phyloP scores from a whole-genome alignment of 2,888 invertebrate species.

The Drosophila kuntzei region DNA sequence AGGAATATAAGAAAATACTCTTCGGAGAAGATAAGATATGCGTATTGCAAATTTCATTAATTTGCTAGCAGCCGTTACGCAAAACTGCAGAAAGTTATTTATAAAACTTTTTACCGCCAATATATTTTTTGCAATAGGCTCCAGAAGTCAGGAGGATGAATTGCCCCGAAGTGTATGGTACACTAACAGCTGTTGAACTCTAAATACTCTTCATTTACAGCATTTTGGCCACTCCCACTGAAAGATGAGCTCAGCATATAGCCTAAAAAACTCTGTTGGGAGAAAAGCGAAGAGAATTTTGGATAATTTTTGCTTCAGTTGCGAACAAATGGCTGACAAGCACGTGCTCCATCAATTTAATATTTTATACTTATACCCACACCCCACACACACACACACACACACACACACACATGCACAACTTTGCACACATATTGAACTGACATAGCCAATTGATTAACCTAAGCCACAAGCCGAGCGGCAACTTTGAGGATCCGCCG shows the following conservation, averaged over 20 bases:
- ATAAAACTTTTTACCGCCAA: conserved; percentile 55
- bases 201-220: conserved; percentile 28
- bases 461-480: conserved; percentile 59
- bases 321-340: conserved; percentile 41
- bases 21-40: conserved; percentile 31
- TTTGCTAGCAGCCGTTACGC: conserved; percentile 63
- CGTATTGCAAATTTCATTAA: conserved; percentile 65
- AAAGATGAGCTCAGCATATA: conserved; percentile 15
- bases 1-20: conserved; percentile 52
- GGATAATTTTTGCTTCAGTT: conserved; percentile 45
- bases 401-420: conserved; percentile 26
- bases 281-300: conserved; percentile 19
- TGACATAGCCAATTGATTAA: conserved; percentile 78
- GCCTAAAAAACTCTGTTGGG: conserved; percentile 9
- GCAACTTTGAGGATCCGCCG: conserved; percentile 49
- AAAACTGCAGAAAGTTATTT: conserved; percentile 61
- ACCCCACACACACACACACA: conserved; percentile 28
- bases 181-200: conserved; percentile 46
- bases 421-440: conserved; percentile 55
- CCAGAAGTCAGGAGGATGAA: conserved; percentile 35
- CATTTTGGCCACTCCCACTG: conserved; percentile 8
- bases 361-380: conserved; percentile 35
- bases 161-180: conserved; percentile 28
- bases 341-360: conserved; percentile 76
- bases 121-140: conserved; percentile 28